These are phyloP conservation scores for Gadus macrocephalus DNA, from an alignment of 2,113 vertebrate species.

Conservation along the genomic window DNA sequence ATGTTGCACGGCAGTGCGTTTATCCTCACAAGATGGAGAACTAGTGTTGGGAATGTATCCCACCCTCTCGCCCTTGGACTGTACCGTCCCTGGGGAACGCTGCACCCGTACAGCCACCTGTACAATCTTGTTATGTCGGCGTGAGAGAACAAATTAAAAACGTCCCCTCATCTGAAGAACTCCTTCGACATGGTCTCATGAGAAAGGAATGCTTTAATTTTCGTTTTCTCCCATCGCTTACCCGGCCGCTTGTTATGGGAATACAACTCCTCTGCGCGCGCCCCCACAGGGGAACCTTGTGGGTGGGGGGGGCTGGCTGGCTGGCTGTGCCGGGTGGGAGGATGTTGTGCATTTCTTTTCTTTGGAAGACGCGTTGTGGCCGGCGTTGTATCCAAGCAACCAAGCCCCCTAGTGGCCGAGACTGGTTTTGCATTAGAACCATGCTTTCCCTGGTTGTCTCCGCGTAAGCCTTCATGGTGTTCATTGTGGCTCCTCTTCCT, in stretches of 20 bases:
- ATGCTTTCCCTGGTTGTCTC: too few species aligned
- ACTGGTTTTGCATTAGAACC: too few species aligned
- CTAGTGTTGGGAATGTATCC: background rate
- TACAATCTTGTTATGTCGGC: conserved; percentile 31
- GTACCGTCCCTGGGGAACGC: conserved; percentile 37
- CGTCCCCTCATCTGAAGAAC: background rate
- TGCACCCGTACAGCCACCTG: background rate
- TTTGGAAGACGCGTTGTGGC: too few species aligned
- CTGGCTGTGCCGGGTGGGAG: background rate
- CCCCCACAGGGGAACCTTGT: background rate
- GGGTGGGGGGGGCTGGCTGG: too few species aligned
- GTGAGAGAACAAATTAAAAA: conserved; percentile 35
- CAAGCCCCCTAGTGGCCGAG: too few species aligned
- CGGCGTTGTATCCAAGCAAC: too few species aligned
- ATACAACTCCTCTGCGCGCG: background rate
- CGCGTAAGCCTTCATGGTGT: too few species aligned
- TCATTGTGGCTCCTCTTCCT: background rate
- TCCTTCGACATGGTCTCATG: conserved; percentile 34
- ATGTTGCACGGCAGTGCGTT: conserved; percentile 39
- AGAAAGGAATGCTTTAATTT: conserved; percentile 32
- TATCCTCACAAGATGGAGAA: conserved; percentile 2
- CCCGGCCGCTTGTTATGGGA: conserved; percentile 38
- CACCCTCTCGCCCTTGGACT: background rate
- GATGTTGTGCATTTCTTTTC: background rate
- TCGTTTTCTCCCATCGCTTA: background rate